Evolutionary conservation across 2,113 vertebrate genomes (phyloP).

Genomic region (Cyanoderma ruficeps): DNA sequence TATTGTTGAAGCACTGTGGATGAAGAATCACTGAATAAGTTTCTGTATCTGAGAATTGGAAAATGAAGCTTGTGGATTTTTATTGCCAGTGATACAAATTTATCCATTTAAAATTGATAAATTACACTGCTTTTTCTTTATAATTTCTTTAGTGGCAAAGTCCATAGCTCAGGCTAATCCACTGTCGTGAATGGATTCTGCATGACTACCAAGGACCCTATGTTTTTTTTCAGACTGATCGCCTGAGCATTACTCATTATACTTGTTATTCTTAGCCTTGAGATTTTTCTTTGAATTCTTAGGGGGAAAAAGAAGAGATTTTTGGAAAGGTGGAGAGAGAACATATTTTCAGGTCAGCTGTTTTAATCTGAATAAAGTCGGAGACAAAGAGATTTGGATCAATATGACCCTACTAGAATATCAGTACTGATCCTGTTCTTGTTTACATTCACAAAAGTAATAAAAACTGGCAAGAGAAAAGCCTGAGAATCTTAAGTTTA

Average conservation of each 20-base stretch:
- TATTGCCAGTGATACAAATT: background rate
- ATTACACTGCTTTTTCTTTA: constrained; percentile 16
- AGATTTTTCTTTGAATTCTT: background rate
- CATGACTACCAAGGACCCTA: background rate
- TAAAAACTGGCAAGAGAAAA: background rate
- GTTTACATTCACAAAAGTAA: background rate
- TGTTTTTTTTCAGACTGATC: constrained; percentile 19
- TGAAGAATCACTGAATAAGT: constrained; percentile 15
- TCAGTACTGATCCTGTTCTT: background rate
- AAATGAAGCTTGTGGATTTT: background rate
- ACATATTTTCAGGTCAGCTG: background rate
- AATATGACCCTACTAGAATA: background rate
- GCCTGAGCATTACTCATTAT: constrained; percentile 30
- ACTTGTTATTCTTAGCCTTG: constrained; percentile 22
- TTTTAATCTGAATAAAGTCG: background rate
- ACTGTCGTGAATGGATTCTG: constrained; percentile 49
- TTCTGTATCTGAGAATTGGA: background rate
- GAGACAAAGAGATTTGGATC: background rate
- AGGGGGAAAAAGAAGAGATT: rapidly evolving
- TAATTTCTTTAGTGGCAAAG: constrained; percentile 44
- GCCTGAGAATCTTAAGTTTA: background rate
- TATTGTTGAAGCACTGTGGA: background rate
- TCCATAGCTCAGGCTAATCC: constrained; percentile 4
- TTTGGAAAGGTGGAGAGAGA: background rate
- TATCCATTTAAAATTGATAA: background rate